phyloP scores from a whole-genome alignment of 2,797 vertebrate species.

The Phoxinus dragarum region DNA sequence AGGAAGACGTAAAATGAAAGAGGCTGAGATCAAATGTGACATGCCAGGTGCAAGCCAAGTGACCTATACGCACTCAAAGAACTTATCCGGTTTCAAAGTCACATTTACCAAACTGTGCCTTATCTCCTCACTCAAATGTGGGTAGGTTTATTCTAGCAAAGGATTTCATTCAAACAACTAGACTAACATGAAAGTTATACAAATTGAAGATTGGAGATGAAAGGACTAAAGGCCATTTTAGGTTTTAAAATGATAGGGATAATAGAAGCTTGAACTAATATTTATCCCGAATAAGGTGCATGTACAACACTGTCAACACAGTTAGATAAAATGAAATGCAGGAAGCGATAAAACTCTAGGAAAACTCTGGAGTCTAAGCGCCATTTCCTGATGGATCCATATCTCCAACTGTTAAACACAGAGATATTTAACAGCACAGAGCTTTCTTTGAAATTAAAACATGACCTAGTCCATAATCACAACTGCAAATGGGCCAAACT shows the following conservation, averaged over 20 bases:
- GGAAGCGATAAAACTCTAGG: slow-evolving; percentile 50
- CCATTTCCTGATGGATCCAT: slow-evolving; percentile 33
- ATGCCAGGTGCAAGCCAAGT: slow-evolving; percentile 50
- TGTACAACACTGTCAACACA: neutral
- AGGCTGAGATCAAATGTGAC: slow-evolving; percentile 50
- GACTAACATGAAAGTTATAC: neutral
- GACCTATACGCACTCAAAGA: slow-evolving; percentile 2
- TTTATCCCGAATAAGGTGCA: slow-evolving; percentile 38
- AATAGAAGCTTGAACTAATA: neutral
- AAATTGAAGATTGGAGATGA: slow-evolving; percentile 11
- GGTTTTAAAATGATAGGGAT: neutral
- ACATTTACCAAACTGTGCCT: slow-evolving; percentile 38
- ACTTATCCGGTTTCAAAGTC: slow-evolving; percentile 53
- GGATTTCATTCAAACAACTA: slow-evolving; percentile 3
- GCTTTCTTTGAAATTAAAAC: slow-evolving; percentile 11
- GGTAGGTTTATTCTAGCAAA: neutral
- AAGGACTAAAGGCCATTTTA: neutral
- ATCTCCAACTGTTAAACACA: slow-evolving; percentile 5
- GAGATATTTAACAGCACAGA: slow-evolving; percentile 8
- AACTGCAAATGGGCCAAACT: neutral
- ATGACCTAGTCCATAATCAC: neutral
- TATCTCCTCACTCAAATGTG: slow-evolving; percentile 9
- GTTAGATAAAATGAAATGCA: slow-evolving; percentile 41
- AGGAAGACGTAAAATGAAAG: slow-evolving; percentile 54
- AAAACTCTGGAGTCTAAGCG: slow-evolving; percentile 39